Base-by-base conservation (phyloP, 2,888 invertebrate genomes). In the Eupithecia abbreviata region DNA sequence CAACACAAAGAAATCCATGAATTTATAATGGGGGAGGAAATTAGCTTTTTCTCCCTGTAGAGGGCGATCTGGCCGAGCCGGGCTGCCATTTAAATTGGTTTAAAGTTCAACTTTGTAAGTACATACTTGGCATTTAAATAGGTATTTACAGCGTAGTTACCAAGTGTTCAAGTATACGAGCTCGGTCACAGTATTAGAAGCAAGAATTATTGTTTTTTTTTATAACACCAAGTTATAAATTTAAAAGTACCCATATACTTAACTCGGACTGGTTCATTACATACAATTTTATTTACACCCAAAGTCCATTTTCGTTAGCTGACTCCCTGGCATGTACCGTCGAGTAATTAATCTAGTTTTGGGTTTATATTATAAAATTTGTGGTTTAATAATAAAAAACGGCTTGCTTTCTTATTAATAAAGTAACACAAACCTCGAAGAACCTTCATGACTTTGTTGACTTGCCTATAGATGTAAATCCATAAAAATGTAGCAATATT, bases 21-120 rank as follows among this genome's bases (percentile, higher is more conserved):
- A 93, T 93, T 92, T 92, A 91, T 93, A 92, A 93, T 93, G 90
- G 84, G 83, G 79, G 82, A 88, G 92, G 92, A 92, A 92, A 92
- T 93, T 92, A 92, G 90, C 90, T 92, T 92, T 93, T 92, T 90
- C 90, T 90, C 89, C 87, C 80, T 84, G 82, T 85, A 85, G 83
- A 83, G 82, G 79, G 69, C 66, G 79, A 71, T 43, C 67, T 13
- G 77, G 68, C 65, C 58, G 49, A 51, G 42, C 55, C n/a, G n/a
- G 41, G 55, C 62, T 65, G 74, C 71, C 51, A 71, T 78, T 76
- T 76, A 76, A 74, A 78, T 78, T 78, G 78, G 65, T 74, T 78
- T 74, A 75, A 78, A 76, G 71, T 68, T 68, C 67, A 43, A 68
- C 42, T 68, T 68, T 66, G 30, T 30, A 12, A 62, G 62, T 62